phyloP scores from a whole-genome alignment of 2,113 vertebrate genomes.

The Dasypus novemcinctus region DNA sequence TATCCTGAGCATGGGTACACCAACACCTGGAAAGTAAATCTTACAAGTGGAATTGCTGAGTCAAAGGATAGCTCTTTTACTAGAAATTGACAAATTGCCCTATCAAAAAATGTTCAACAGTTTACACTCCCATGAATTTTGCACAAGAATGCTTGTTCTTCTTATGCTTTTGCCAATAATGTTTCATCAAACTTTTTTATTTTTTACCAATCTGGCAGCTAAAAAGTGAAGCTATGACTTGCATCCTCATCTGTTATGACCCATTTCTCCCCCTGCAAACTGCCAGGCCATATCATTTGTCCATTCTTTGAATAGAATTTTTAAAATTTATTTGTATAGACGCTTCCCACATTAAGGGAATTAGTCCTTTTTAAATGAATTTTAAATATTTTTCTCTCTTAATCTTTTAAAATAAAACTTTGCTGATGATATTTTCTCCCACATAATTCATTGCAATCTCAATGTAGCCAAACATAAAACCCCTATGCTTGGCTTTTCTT shows the following conservation, averaged over 20 bases:
- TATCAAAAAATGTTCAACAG: not conserved
- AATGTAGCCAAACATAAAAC: not conserved
- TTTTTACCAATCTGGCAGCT: not conserved
- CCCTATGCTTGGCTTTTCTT: not conserved
- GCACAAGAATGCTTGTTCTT: not conserved
- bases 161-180: not conserved
- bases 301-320: not conserved
- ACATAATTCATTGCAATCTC: not conserved
- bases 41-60: not conserved
- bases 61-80: conserved; percentile 16
- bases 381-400: not conserved
- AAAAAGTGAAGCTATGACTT: not conserved
- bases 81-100: not conserved
- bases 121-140: not conserved
- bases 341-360: not conserved
- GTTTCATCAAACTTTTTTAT: not conserved
- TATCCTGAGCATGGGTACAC: not conserved
- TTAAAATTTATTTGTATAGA: not conserved
- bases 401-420: not conserved
- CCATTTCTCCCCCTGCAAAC: not conserved
- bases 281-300: not conserved
- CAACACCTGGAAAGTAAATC: not conserved
- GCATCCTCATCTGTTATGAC: not conserved
- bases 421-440: not conserved
- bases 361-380: not conserved